Evolutionary conservation across 2,888 invertebrate species (phyloP).

Genomic region (Drosophila mulleri): DNA sequence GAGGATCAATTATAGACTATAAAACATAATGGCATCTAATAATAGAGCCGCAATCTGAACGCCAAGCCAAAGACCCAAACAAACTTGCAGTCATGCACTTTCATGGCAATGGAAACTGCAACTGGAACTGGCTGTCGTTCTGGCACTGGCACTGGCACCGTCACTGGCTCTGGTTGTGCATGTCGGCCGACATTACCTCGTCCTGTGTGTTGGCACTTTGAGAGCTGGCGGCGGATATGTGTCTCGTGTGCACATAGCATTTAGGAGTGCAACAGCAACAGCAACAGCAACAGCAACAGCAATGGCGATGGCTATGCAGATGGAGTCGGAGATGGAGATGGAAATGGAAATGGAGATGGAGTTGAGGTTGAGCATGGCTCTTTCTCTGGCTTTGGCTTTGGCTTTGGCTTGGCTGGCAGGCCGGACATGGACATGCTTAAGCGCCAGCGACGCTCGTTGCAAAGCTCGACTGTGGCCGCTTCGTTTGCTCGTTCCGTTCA

Average conservation of each 20-base stretch:
- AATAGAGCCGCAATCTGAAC: conserved; percentile 81
- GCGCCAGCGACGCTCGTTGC: conserved; percentile 65
- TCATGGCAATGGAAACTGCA: conserved; percentile 12
- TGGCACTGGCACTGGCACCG: background rate
- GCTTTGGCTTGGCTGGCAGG: conserved; percentile 20
- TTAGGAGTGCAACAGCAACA: conserved; percentile 40
- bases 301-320: conserved; percentile 18
- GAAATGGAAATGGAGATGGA: conserved; percentile 14
- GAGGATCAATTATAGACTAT: conserved; percentile 83
- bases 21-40: conserved; percentile 85
- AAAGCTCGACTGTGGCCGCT: conserved; percentile 27
- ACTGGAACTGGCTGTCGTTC: background rate
- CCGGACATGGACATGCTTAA: conserved; percentile 81
- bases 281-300: conserved; percentile 13
- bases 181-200: conserved; percentile 67
- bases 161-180: conserved; percentile 48
- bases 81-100: conserved; percentile 16
- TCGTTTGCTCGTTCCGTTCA: conserved; percentile 51
- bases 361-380: conserved; percentile 5
- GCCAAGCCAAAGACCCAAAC: conserved; percentile 49
- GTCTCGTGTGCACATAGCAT: conserved; percentile 58
- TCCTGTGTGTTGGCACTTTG: conserved; percentile 29
- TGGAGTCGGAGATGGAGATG: conserved; percentile 18
- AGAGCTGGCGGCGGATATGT: conserved; percentile 49
- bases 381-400: conserved; percentile 6